These are phyloP conservation scores for Phoebastria nigripes DNA, from an alignment of 2,797 vertebrate species.

Conservation along the genomic window DNA sequence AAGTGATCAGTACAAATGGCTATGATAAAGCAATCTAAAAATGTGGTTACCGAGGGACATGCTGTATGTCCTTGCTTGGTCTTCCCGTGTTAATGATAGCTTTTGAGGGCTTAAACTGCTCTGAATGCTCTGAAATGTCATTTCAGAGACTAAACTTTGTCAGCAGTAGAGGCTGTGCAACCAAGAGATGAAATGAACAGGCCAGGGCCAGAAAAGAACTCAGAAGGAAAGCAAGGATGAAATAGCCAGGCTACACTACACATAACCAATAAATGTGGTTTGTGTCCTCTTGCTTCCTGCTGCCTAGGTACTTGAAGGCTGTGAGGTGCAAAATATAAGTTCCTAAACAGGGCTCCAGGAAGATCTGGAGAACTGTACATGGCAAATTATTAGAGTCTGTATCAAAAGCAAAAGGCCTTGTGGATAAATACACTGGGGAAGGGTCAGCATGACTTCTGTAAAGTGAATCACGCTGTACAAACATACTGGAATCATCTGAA, in stretches of 20 bases:
- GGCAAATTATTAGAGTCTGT: background rate
- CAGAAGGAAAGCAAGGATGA: background rate
- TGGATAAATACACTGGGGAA: background rate
- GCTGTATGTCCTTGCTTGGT: background rate
- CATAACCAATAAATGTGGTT: background rate
- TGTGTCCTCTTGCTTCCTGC: background rate
- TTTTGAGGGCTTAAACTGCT: background rate
- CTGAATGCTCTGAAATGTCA: background rate
- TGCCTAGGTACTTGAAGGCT: background rate
- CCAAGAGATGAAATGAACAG: background rate
- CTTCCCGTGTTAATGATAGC: background rate
- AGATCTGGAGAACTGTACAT: background rate
- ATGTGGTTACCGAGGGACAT: background rate
- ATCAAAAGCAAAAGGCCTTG: background rate
- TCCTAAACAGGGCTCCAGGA: background rate
- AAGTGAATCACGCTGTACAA: background rate
- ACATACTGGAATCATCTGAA: background rate
- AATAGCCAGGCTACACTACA: background rate
- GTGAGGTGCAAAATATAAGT: background rate
- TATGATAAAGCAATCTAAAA: background rate
- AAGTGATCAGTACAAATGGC: background rate
- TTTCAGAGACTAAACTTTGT: background rate
- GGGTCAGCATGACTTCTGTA: background rate
- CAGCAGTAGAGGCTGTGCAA: background rate
- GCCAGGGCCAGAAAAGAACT: background rate